Evolutionary conservation across 2,797 vertebrate genomes (phyloP), one percentile per base, ranked within the genome.

Genomic region (Halcyon leucocephala): DNA sequence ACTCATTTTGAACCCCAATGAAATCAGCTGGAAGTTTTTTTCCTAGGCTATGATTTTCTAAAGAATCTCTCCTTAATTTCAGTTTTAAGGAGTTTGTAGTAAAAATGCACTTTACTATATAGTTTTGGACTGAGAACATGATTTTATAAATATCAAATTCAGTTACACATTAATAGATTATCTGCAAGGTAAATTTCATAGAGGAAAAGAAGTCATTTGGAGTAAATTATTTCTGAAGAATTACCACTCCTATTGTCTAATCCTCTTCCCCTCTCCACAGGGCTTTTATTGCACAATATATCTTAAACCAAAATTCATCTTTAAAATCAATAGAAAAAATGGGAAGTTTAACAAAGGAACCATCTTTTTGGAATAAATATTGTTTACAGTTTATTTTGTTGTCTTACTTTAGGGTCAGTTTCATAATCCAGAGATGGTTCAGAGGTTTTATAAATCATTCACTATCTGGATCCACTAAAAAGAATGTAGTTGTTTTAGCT

Each of bases 351-450:
- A 79, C 21, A 81, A 85, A 81, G 62, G 52, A 57, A 48, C 3
- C 41, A 39, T 95, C 16, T 51, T 89, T 83, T 49, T 72, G 25
- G 58, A 90, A 84, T 66, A 91, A 91, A 48, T 6, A 49, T 55
- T 88, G 70, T 77, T 97, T 88, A 77, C 60, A 87, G 10, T 57
- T 92, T 2, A 80, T 82, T 86, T 65, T 64, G 52, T 81, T 81
- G 28, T 82, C 48, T 96, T 82, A 97, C 95, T 97, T 97, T 97
- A 92, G 77, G 77, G 55, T 97, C 3, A 2, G 39, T 95, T 97
- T 98, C 97, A 94, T 96, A 98, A 93, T 97, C 93, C 88, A 97
- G 69, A 91, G n/a, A 71, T 72, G 51, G 28, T 95, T 96, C 89
- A 71, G 10, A 86, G 2, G 73, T 97, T 96, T 97, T 97, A 70